phyloP scores from a whole-genome alignment of 2,113 vertebrate genomes.

The Petrocephalus zakoni region DNA sequence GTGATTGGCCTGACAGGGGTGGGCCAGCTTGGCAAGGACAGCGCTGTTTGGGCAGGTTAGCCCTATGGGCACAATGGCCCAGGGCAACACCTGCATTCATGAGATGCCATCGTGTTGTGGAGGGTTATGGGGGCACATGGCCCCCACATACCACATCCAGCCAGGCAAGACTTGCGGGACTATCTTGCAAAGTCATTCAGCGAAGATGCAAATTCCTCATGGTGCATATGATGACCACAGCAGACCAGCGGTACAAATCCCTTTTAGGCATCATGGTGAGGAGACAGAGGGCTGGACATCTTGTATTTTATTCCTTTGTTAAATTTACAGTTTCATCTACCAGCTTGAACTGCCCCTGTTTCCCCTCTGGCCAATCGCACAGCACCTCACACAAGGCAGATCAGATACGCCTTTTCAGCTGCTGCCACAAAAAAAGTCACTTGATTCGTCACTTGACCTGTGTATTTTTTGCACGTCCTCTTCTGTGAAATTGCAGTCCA shows the following conservation, averaged over 20 bases:
- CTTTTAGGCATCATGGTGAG: not conserved
- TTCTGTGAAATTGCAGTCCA: not conserved
- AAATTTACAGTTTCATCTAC: no score
- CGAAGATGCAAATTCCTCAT: constrained; percentile 6
- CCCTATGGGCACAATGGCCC: no score
- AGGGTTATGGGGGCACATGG: not conserved
- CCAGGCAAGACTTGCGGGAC: not conserved
- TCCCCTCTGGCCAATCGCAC: not conserved
- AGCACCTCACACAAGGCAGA: not conserved
- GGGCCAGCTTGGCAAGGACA: not conserved
- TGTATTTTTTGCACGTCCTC: not conserved
- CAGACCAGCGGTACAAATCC: not conserved
- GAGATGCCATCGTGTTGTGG: no score
- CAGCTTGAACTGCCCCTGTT: no score
- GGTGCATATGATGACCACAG: not conserved
- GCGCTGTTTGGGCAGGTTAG: no score
- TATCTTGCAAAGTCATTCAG: constrained; percentile 28
- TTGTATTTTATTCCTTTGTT: no score
- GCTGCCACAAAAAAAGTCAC: not conserved
- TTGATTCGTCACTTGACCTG: not conserved
- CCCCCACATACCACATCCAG: not conserved
- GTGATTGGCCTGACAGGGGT: not conserved
- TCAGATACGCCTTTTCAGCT: not conserved
- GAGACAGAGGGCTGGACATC: not conserved
- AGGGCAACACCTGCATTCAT: no score